Evolutionary conservation across 2,797 vertebrate species (phyloP).

Genomic region (Coregonus sp.): DNA sequence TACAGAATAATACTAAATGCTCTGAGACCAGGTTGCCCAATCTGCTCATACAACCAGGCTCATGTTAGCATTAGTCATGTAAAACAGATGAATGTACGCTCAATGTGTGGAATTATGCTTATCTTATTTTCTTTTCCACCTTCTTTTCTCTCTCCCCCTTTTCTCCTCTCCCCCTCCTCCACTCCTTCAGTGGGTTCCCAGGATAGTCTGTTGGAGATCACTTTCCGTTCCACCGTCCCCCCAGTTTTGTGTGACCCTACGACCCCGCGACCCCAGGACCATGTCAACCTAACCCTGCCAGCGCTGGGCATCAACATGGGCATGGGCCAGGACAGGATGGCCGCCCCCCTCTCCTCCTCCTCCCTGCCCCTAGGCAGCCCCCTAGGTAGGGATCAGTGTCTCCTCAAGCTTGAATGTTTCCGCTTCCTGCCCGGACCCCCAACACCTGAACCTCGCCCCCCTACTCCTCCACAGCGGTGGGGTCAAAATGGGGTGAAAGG

Average conservation of each 20-base stretch:
- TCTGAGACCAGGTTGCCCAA: no score
- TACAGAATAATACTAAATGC: no score
- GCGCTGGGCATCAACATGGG: neutral
- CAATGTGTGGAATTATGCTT: neutral
- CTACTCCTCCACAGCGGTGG: conserved; percentile 17
- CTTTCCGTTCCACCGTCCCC: conserved; percentile 87
- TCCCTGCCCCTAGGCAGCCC: conserved; percentile 83
- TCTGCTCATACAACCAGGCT: neutral
- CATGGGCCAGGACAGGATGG: conserved; percentile 61
- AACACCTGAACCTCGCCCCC: conserved; percentile 53
- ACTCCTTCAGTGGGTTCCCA: conserved; percentile 86
- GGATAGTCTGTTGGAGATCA: conserved; percentile 98
- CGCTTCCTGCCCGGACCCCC: conserved; percentile 83
- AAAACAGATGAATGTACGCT: neutral
- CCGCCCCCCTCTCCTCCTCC: conserved; percentile 67
- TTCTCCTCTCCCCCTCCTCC: neutral
- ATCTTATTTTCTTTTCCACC: no score
- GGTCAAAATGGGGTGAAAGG: conserved; percentile 1
- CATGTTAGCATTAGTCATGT: neutral
- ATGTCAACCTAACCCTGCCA: conserved; percentile 65
- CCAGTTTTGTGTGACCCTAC: conserved; percentile 89
- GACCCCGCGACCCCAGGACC: conserved; percentile 70
- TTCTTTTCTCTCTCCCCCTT: neutral
- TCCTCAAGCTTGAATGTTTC: conserved; percentile 94
- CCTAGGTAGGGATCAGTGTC: conserved; percentile 93